These are phyloP conservation scores for Marasmarcha lunaedactyla DNA, from an alignment of 2,888 invertebrate genomes.

Conservation along the genomic window DNA sequence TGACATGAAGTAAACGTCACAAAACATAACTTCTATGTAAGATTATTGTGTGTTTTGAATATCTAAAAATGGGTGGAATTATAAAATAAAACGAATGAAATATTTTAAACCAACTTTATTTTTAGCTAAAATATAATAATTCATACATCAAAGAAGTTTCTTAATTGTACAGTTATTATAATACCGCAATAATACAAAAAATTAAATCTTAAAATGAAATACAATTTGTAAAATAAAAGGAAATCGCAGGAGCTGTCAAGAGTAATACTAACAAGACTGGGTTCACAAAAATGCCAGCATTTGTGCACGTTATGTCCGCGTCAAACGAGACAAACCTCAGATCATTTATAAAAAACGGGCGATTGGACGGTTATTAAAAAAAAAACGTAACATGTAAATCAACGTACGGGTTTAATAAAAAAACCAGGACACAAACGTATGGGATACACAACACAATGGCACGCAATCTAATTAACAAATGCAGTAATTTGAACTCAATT, in stretches of 20 bases:
- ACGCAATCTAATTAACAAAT: not conserved
- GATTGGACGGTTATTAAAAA: slow-evolving; percentile 53
- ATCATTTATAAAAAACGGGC: slow-evolving; percentile 24
- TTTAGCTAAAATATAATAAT: slow-evolving; percentile 72
- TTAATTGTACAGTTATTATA: slow-evolving; percentile 60
- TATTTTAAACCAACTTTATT: slow-evolving; percentile 70
- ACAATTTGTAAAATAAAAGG: slow-evolving; percentile 22
- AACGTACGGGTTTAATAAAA: slow-evolving; percentile 9
- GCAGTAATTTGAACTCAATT: not conserved
- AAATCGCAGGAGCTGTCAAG: slow-evolving; percentile 34
- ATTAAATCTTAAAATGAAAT: slow-evolving; percentile 19
- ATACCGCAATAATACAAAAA: slow-evolving; percentile 41
- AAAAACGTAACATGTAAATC: slow-evolving; percentile 23
- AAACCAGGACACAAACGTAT: not conserved
- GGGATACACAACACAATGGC: not conserved
- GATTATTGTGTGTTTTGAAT: too few relatives aligned
- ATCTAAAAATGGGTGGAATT: too few relatives aligned
- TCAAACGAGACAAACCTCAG: slow-evolving; percentile 27
- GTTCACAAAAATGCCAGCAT: slow-evolving; percentile 24
- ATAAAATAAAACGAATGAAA: not conserved
- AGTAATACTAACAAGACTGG: slow-evolving; percentile 29
- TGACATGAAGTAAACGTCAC: too few relatives aligned
- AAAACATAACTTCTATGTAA: too few relatives aligned
- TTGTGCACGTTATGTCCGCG: slow-evolving; percentile 25
- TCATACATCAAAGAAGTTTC: slow-evolving; percentile 67